Conservation (phyloP, 2,113 vertebrate species). For the Cercopithecus mona region DNA sequence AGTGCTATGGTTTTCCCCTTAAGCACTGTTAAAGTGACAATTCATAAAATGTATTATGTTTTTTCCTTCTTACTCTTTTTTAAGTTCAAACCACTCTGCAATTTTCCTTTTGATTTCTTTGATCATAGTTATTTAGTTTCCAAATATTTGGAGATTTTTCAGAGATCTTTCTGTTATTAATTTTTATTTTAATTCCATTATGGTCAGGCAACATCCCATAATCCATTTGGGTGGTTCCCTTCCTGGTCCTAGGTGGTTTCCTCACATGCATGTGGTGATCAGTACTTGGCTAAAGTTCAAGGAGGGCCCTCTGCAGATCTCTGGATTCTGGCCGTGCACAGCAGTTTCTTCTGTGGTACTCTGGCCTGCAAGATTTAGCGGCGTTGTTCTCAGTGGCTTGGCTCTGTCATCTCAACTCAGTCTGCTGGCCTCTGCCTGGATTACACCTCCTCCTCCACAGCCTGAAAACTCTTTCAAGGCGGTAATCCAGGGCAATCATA, state of each 20-base stretch:
- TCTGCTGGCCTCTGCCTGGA: neutral
- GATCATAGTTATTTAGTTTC: neutral
- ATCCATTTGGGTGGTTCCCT: neutral
- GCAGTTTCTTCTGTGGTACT: neutral
- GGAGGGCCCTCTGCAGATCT: neutral
- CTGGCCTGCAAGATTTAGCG: neutral
- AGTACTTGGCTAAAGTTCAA: neutral
- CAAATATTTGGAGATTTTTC: neutral
- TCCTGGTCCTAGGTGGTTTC: neutral
- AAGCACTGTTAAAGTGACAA: neutral
- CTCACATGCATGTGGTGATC: too few relatives aligned
- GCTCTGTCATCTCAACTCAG: neutral
- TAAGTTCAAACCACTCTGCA: neutral
- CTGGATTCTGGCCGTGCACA: neutral
- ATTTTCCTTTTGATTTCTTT: constrained; percentile 4
- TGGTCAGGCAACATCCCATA: neutral
- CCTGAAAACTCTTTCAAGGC: neutral
- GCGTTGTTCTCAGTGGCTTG: neutral
- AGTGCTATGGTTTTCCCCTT: neutral
- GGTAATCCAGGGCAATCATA: neutral
- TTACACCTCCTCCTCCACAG: neutral
- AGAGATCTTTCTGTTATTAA: neutral
- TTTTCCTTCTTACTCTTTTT: neutral
- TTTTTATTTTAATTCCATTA: neutral
- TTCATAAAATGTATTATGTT: neutral